Conservation (phyloP, 2,113 vertebrate genomes). For the Chinchilla lanigera region DNA sequence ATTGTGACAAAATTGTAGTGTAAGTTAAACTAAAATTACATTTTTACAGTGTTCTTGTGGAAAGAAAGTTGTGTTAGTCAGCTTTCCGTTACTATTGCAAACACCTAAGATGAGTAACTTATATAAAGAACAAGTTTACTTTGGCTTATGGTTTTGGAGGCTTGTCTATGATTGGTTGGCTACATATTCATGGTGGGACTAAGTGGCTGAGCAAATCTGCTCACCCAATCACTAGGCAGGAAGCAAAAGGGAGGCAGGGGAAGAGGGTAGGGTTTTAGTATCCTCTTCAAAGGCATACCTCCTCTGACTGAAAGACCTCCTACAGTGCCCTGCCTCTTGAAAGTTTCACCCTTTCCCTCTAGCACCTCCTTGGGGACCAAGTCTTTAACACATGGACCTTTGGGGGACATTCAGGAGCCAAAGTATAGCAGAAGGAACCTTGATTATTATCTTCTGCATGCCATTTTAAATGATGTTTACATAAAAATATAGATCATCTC, state of each 20-base stretch:
- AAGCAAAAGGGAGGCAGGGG: neutral
- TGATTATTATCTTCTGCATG: neutral
- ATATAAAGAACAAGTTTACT: neutral
- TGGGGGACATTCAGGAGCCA: neutral
- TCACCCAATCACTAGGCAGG: neutral
- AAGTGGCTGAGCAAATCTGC: neutral
- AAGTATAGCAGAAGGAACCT: neutral
- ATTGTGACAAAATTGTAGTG: neutral
- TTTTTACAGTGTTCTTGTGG: neutral
- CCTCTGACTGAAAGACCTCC: neutral
- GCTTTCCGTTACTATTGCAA: neutral
- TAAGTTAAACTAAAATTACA: neutral
- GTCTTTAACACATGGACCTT: neutral
- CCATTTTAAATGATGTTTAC: slow-evolving; percentile 31
- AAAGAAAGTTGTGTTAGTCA: neutral
- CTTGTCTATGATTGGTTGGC: neutral
- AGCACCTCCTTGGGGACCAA: neutral
- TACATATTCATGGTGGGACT: neutral
- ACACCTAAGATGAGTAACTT: neutral
- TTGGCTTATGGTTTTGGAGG: neutral
- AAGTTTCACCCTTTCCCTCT: neutral
- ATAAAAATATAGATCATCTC: neutral
- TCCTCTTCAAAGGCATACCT: too few relatives aligned
- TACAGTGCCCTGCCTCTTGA: neutral
- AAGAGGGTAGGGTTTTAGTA: neutral